Conservation (phyloP, 2,888 invertebrate species). For the Troides oblongomaculatus region DNA sequence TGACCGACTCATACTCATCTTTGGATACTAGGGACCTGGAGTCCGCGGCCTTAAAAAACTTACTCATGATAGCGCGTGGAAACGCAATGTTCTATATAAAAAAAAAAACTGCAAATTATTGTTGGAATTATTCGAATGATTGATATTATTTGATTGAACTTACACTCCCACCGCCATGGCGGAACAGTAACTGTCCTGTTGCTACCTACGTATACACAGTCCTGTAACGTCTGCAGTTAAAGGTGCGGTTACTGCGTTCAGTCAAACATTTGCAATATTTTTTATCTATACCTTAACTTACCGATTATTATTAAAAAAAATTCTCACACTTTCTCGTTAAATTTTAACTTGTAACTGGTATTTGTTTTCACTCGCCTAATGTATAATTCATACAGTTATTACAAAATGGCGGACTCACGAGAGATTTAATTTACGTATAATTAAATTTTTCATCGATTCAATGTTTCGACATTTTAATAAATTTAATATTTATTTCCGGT, state of each 20-base stretch:
- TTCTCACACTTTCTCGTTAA: not conserved
- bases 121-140: conserved; percentile 1
- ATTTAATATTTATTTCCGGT: not conserved
- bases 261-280: conserved; percentile 8
- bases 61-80: conserved; percentile 32
- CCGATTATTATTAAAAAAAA: not conserved
- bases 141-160: conserved; percentile 49
- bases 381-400: conserved; percentile 3
- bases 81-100: conserved; percentile 23
- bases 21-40: too few relatives aligned
- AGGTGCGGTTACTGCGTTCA: not conserved
- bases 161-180: conserved; percentile 48
- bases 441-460: not conserved
- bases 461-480: not conserved
- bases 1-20: too few relatives aligned
- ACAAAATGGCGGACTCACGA: not conserved
- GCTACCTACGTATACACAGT: not conserved
- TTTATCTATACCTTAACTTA: conserved; percentile 9
- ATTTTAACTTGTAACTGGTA: not conserved
- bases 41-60: too few relatives aligned
- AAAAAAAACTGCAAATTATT: not conserved
- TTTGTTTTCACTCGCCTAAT: not conserved
- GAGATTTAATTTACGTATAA: not conserved
- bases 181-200: conserved; percentile 33
- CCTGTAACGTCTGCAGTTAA: conserved; percentile 6